Evolutionary conservation across 2,888 invertebrate species (phyloP).

Genomic region (Drosophila pseudotakahashii): DNA sequence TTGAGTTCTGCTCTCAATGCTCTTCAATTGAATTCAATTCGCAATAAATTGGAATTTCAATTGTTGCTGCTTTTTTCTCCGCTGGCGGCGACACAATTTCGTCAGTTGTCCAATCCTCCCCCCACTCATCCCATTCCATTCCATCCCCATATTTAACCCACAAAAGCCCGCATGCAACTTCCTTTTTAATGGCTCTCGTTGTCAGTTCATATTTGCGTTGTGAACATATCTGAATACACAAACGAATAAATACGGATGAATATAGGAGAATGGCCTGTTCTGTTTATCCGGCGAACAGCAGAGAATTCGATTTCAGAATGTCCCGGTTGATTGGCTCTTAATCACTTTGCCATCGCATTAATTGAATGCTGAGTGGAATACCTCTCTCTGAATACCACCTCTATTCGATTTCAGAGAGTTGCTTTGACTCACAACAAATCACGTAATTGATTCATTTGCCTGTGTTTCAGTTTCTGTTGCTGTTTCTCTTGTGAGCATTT

Average conservation of each 20-base stretch:
- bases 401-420: conserved; percentile 12
- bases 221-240: conserved; percentile 1
- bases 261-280: conserved; percentile 2
- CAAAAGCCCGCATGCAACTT: conserved; percentile 67
- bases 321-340: conserved; percentile 38
- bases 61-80: conserved; percentile 50
- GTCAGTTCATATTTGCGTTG: conserved; percentile 33
- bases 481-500: conserved; percentile 13
- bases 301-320: conserved; percentile 29
- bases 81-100: conserved; percentile 48
- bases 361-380: conserved; percentile 28
- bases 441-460: conserved; percentile 48
- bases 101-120: conserved; percentile 26
- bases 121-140: neutral
- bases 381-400: conserved; percentile 9
- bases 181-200: conserved; percentile 59
- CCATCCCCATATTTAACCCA: conserved; percentile 9
- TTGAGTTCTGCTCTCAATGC: conserved; percentile 66
- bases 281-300: conserved; percentile 3
- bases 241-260: too few relatives aligned
- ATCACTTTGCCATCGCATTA: conserved; percentile 33
- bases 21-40: conserved; percentile 80
- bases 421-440: conserved; percentile 21
- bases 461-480: neutral
- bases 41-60: conserved; percentile 76